These are phyloP conservation scores for Latrodectus geometricus DNA, from an alignment of 1,140 invertebrate genomes.

Conservation along the genomic window DNA sequence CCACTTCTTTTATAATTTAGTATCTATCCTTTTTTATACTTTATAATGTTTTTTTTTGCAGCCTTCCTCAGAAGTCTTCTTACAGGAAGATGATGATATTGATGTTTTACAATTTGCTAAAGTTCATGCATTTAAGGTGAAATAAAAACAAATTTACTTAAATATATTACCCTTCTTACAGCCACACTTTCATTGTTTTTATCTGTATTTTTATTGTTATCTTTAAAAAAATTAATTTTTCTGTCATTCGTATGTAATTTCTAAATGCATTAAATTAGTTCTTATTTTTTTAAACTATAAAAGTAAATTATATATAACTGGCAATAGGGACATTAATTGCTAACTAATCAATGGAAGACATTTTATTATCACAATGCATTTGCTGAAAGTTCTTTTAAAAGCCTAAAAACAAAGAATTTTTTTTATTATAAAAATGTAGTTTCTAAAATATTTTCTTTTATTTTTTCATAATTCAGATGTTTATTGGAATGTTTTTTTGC, in stretches of 20 bases:
- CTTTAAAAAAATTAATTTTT: background rate
- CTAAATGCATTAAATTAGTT: background rate
- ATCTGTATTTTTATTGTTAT: background rate
- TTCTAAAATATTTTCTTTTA: too few species aligned
- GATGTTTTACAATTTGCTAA: slow-evolving; percentile 73
- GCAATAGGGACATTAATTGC: too few species aligned
- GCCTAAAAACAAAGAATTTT: too few species aligned
- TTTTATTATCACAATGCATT: too few species aligned
- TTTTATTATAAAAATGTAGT: too few species aligned
- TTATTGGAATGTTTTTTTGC: too few species aligned
- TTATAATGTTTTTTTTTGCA: slow-evolving; percentile 22
- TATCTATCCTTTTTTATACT: background rate
- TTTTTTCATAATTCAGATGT: too few species aligned
- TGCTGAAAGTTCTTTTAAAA: too few species aligned
- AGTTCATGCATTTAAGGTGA: slow-evolving; percentile 73
- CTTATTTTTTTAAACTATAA: too few species aligned
- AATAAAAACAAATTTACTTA: background rate
- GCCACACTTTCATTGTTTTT: background rate
- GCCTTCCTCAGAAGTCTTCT: slow-evolving; percentile 38
- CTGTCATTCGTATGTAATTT: background rate
- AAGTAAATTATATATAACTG: too few species aligned
- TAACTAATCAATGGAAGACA: too few species aligned
- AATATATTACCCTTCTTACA: background rate
- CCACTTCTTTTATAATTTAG: background rate
- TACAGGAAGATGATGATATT: slow-evolving; percentile 62